Conservation (phyloP, 2,888 invertebrate genomes). For the Xestobium rufovillosum region DNA sequence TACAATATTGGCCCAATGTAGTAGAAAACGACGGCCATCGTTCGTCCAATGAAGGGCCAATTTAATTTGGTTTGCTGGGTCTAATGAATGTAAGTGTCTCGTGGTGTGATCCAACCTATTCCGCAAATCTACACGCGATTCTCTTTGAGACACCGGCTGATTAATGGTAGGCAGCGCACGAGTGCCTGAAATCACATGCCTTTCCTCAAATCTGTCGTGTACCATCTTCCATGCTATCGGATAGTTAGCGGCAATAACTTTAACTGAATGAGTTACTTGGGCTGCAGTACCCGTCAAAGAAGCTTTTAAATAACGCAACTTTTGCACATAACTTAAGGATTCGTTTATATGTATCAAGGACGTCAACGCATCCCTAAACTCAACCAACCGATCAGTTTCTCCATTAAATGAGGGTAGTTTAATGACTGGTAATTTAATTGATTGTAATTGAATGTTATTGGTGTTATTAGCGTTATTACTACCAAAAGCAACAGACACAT, state of each 20-base stretch:
- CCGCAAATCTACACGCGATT: too few species aligned
- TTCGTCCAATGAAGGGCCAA: too few species aligned
- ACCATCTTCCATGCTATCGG: not conserved
- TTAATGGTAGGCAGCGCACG: too few species aligned
- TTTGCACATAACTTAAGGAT: conserved; percentile 2
- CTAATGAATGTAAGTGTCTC: too few species aligned
- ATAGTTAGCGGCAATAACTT: not conserved
- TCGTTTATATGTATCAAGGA: conserved; percentile 1
- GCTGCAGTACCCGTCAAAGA: not conserved
- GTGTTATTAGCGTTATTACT: too few species aligned
- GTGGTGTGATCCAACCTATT: too few species aligned
- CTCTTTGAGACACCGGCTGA: too few species aligned
- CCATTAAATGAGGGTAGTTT: conserved; percentile 5
- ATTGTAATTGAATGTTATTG: too few species aligned
- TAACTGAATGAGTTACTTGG: not conserved
- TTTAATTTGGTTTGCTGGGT: too few species aligned
- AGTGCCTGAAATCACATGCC: not conserved
- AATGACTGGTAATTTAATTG: conserved; percentile 1
- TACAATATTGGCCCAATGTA: too few species aligned
- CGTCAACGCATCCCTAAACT: conserved; percentile 1
- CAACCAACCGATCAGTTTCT: not conserved
- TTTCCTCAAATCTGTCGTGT: not conserved
- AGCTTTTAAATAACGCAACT: conserved; percentile 9
- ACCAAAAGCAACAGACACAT: too few species aligned
- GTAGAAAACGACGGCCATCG: too few species aligned